These are phyloP conservation scores for Saxidomus purpurata DNA, from an alignment of 1,140 invertebrate species.

Conservation along the genomic window DNA sequence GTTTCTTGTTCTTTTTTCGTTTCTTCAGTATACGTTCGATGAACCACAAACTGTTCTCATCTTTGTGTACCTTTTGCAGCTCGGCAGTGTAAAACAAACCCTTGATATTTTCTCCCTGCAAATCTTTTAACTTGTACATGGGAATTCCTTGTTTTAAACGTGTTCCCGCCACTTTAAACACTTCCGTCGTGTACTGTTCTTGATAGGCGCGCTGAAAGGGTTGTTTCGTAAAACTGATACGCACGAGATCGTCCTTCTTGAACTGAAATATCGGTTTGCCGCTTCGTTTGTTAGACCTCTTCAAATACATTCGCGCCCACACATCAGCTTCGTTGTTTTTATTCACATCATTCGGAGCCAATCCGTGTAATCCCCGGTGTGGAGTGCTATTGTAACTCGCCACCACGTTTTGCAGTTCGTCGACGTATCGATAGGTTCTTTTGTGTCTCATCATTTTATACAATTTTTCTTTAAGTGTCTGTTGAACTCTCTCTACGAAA, in stretches of 20 bases:
- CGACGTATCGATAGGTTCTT: conserved; percentile 48
- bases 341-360: conserved; percentile 63
- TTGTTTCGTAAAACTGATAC: conserved; percentile 57
- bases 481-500: conserved; percentile 64
- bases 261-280: conserved; percentile 33
- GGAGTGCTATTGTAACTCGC: conserved; percentile 65
- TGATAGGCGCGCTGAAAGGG: conserved; percentile 65
- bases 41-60: conserved; percentile 62
- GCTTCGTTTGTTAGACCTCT: conserved; percentile 13
- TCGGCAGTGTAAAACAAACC: conserved; percentile 60
- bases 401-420: conserved; percentile 56
- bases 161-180: conserved; percentile 54
- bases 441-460: conserved; percentile 61
- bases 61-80: conserved; percentile 61
- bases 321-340: conserved; percentile 61
- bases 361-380: conserved; percentile 54
- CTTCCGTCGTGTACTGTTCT: conserved; percentile 57
- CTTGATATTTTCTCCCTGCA: conserved; percentile 38
- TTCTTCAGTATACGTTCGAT: conserved; percentile 31
- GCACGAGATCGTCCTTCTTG: conserved; percentile 60
- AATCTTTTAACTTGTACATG: conserved; percentile 58
- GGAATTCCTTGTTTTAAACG: conserved; percentile 58
- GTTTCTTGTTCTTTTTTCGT: conserved; percentile 42
- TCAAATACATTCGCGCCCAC: conserved; percentile 68
- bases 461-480: conserved; percentile 66